Conservation (phyloP, 2,888 invertebrate genomes). For the Gymnosoma rotundatum region DNA sequence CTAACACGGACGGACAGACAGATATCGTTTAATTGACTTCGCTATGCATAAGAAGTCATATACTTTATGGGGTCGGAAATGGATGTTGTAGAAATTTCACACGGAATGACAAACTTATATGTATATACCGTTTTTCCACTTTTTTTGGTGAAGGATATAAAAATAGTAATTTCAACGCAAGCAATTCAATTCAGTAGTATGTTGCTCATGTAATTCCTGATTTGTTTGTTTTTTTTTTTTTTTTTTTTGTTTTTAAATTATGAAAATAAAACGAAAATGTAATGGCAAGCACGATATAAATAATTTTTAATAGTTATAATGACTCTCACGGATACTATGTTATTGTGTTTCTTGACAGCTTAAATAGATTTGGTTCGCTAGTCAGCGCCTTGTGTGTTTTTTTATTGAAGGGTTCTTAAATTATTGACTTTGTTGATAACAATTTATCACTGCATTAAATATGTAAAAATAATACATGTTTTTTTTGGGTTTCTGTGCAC, state of each 20-base stretch:
- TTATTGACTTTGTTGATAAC: constrained; percentile 63
- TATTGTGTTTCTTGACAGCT: constrained; percentile 73
- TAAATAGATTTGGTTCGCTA: constrained; percentile 49
- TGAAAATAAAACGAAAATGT: constrained; percentile 12
- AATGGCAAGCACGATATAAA: constrained; percentile 22
- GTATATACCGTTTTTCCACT: too few relatives aligned
- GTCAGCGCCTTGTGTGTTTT: not conserved
- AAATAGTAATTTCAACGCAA: not conserved
- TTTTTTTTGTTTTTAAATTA: not conserved
- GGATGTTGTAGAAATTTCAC: too few relatives aligned
- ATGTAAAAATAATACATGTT: not conserved
- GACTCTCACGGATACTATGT: constrained; percentile 66
- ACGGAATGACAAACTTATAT: too few relatives aligned
- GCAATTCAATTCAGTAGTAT: constrained; percentile 75
- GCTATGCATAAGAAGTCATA: too few relatives aligned
- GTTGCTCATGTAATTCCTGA: constrained; percentile 76
- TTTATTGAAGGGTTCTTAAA: not conserved
- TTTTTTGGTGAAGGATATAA: too few relatives aligned
- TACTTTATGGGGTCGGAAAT: too few relatives aligned
- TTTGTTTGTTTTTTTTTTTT: too few relatives aligned
- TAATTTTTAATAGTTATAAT: constrained; percentile 30
- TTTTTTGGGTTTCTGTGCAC: not conserved
- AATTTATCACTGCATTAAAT: constrained; percentile 24
- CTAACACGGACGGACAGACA: too few relatives aligned
- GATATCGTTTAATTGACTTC: too few relatives aligned